Evolutionary conservation across 1,140 invertebrate species (phyloP), one percentile per base, ranked within the genome.

Genomic region (Pararge aegeria): DNA sequence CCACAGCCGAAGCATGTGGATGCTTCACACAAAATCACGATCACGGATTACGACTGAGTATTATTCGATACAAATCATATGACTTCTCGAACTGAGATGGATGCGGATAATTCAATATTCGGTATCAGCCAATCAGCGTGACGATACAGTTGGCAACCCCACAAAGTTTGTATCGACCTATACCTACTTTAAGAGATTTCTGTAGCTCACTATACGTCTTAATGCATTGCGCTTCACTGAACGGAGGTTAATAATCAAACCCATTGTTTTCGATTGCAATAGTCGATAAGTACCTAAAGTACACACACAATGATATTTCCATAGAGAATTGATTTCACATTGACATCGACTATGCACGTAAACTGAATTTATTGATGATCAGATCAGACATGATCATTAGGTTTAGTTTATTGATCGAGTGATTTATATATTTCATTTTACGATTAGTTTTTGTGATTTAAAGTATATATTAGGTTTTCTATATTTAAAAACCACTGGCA

Each of bases 201-300:
- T 34, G 40, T 56, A 40, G n/a, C 2, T 37, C 50, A 61, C 40
- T 66, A 34, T 66, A 54, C 53, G 3, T 46, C n/a, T 48, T 54
- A 49, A 42, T 29, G 37, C 66, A 61, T 55, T 58, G 54, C 57
- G 59, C 62, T 48, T 61, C 54, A 55, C 42, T 61, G 61, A 64
- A 58, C 55, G 54, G 19, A 55, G 53, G 56, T 52, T 58, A 56
- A 59, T 64, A 64, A 68, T 64, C 54, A 64, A 57, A 55, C 44
- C 58, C 49, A 68, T 68, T 68, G 66, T 64, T 61, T 68, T 54
- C 54, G 30, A 60, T 56, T 38, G 37, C 29, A 30, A 34, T 48
- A 53, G 40, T 53, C 51, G 54, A 55, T 65, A 46, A 40, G 30
- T 53, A 37, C 13, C 20, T 16, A 52, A 24, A 2, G 12, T 24